Evolutionary conservation across 2,797 vertebrate species (phyloP).

Genomic region (Molossus molossus): DNA sequence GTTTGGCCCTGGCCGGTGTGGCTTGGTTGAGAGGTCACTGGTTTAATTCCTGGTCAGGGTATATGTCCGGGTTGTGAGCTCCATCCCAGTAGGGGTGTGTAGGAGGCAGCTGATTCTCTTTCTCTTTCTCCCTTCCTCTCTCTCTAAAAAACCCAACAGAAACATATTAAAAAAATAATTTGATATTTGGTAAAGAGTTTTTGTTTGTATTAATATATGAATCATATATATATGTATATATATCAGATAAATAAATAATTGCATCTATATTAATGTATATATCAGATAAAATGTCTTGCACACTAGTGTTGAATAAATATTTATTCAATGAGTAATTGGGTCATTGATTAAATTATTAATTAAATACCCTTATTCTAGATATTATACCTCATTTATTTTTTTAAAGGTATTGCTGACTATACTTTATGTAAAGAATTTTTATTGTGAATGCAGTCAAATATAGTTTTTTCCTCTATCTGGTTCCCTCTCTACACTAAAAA

Average conservation of each 20-base stretch:
- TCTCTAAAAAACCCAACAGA: background rate
- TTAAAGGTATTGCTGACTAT: background rate
- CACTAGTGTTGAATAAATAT: slow-evolving; percentile 3
- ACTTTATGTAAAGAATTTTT: background rate
- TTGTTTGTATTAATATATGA: background rate
- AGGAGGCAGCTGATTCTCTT: background rate
- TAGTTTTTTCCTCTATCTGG: background rate
- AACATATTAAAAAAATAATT: background rate
- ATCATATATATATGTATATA: background rate
- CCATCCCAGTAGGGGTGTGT: background rate
- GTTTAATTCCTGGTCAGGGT: background rate
- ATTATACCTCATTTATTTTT: background rate
- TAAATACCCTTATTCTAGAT: background rate
- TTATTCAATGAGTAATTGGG: background rate
- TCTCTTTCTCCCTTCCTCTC: background rate
- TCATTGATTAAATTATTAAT: background rate
- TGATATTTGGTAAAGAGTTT: background rate
- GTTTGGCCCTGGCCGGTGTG: background rate
- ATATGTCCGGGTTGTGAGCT: background rate
- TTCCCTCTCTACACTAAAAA: background rate
- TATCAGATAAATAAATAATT: background rate
- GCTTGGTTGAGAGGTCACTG: background rate
- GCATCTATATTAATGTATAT: background rate
- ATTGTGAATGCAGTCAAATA: background rate
- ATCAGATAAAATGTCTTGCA: background rate